Conservation (phyloP, 1,140 invertebrate genomes). For the Antheraea mylitta region DNA sequence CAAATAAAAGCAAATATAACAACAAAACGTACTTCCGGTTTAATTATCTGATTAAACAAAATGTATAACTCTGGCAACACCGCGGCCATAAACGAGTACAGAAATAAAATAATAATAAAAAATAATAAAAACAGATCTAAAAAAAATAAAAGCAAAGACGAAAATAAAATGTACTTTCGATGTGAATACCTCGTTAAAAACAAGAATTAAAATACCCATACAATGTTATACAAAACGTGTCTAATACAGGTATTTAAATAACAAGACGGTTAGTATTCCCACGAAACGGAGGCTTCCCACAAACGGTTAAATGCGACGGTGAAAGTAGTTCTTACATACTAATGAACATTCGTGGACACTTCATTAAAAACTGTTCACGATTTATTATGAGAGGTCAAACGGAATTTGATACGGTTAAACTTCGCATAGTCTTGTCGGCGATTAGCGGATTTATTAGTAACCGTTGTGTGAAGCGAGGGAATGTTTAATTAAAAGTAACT, state of each 20-base stretch:
- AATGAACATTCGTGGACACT: background rate
- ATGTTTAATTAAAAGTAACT: no score
- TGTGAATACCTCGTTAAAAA: no score
- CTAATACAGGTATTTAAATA: background rate
- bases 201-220: background rate
- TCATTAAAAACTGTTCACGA: background rate
- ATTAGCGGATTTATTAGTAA: background rate
- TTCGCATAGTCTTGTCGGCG: background rate
- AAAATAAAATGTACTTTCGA: no score
- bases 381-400: background rate
- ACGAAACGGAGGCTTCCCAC: background rate
- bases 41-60: no score
- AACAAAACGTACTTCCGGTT: no score
- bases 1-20: no score
- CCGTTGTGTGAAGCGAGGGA: background rate
- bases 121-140: no score
- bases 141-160: no score
- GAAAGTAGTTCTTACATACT: background rate
- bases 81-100: no score
- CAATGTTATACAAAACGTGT: background rate
- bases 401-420: background rate
- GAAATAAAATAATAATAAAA: no score
- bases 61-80: no score
- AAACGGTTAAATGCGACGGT: background rate
- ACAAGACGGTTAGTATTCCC: background rate